These are phyloP conservation scores for Autographa pulchrina DNA, from an alignment of 2,888 invertebrate species.

Conservation along the genomic window DNA sequence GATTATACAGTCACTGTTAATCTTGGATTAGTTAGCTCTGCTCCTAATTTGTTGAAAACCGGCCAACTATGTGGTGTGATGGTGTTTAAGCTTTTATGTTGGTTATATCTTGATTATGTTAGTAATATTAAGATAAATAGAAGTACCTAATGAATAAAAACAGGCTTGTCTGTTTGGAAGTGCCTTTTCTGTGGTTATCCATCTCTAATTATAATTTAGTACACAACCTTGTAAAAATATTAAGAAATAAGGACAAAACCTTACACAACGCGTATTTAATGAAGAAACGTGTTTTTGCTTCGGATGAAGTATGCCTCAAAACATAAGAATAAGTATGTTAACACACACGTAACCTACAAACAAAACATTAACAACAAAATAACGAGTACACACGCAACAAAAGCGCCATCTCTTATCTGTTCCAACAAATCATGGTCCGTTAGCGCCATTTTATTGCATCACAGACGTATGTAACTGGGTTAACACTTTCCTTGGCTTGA, in stretches of 20 bases:
- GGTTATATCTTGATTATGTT: neutral
- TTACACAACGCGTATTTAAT: too few relatives aligned
- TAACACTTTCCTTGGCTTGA: conserved; percentile 35
- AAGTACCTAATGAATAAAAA: too few relatives aligned
- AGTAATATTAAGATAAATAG: too few relatives aligned
- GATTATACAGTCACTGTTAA: neutral
- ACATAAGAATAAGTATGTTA: neutral
- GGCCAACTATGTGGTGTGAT: conserved; percentile 1
- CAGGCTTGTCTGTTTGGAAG: too few relatives aligned
- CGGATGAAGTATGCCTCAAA: neutral
- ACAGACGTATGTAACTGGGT: conserved; percentile 52
- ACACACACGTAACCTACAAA: neutral
- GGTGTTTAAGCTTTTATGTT: neutral
- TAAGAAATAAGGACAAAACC: too few relatives aligned
- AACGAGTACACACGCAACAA: conserved; percentile 18
- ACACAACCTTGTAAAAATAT: too few relatives aligned
- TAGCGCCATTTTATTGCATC: conserved; percentile 50
- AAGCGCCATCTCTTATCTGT: conserved; percentile 33
- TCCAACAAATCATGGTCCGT: conserved; percentile 45
- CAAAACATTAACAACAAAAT: conserved; percentile 10
- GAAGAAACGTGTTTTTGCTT: too few relatives aligned
- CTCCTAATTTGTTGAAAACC: neutral
- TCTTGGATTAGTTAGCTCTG: neutral
- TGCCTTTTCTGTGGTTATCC: too few relatives aligned
- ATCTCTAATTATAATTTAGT: too few relatives aligned